phyloP scores from a whole-genome alignment of 2,113 vertebrate species.

The Paralichthys olivaceus region DNA sequence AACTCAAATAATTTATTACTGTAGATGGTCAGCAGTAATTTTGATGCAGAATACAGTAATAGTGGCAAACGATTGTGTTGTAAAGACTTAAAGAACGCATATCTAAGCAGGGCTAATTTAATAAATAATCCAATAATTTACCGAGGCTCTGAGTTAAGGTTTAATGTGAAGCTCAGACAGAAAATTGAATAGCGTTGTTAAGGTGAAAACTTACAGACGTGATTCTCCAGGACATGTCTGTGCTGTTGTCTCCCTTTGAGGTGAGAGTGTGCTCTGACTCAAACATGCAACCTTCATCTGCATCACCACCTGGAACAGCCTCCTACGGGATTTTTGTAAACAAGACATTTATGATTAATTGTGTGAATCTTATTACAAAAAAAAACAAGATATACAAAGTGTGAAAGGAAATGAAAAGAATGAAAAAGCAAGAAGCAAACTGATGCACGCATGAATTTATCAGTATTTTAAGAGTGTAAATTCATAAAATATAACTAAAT shows the following conservation, averaged over 20 bases:
- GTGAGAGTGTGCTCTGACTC: slow-evolving; percentile 56
- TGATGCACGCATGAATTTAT: neutral
- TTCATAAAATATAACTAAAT: neutral
- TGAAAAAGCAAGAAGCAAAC: neutral
- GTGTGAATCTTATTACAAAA: neutral
- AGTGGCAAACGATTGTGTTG: too few relatives aligned
- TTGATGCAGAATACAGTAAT: too few relatives aligned
- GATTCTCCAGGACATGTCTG: slow-evolving; percentile 71
- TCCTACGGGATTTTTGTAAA: slow-evolving; percentile 49
- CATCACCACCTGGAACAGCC: slow-evolving; percentile 81
- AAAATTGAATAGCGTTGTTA: neutral
- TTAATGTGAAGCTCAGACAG: neutral
- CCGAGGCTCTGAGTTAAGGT: too few relatives aligned
- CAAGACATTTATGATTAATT: slow-evolving; percentile 5
- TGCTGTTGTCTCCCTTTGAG: slow-evolving; percentile 66
- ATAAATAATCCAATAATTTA: too few relatives aligned
- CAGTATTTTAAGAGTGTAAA: neutral
- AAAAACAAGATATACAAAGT: neutral
- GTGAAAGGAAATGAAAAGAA: neutral
- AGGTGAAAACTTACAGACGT: slow-evolving; percentile 62
- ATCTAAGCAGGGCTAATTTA: too few relatives aligned
- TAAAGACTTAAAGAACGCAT: too few relatives aligned
- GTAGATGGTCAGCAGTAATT: too few relatives aligned
- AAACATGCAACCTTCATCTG: slow-evolving; percentile 79
- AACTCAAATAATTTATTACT: neutral